These are phyloP conservation scores for Tipula lateralis DNA, from an alignment of 2,888 invertebrate species.

Conservation along the genomic window DNA sequence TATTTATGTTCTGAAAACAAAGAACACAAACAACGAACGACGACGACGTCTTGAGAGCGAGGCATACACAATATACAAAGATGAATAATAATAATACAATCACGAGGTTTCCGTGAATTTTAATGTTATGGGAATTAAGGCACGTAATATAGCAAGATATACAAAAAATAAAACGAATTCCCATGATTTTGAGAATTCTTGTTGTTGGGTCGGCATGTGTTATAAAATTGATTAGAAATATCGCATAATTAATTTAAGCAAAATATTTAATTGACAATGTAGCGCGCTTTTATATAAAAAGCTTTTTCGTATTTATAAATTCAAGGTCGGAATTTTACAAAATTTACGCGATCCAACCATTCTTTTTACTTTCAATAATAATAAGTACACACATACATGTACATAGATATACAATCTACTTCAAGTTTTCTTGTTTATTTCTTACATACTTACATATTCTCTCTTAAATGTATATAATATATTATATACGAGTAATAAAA, in stretches of 20 bases:
- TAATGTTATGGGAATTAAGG: constrained; percentile 19
- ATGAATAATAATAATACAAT: not conserved
- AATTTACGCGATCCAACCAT: not conserved
- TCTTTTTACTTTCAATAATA: constrained; percentile 6
- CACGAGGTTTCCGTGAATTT: constrained; percentile 24
- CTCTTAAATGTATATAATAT: not conserved
- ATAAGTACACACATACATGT: not conserved
- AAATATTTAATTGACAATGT: not conserved
- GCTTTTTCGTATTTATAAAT: not conserved
- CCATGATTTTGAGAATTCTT: not conserved
- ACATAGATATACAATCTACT: not conserved
- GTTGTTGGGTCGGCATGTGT: not conserved
- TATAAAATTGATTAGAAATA: not conserved
- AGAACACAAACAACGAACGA: not conserved
- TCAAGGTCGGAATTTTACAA: constrained; percentile 9
- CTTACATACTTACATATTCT: not conserved
- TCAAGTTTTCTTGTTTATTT: not conserved
- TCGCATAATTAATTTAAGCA: not conserved
- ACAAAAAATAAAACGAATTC: not conserved
- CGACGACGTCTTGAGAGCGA: not conserved
- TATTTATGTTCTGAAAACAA: constrained; percentile 5
- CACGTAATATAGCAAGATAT: not conserved
- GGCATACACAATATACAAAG: not conserved
- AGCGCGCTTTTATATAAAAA: not conserved
- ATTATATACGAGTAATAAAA: too few species aligned